Conservation (phyloP, 1,140 invertebrate species). For the Pararge aegeria region DNA sequence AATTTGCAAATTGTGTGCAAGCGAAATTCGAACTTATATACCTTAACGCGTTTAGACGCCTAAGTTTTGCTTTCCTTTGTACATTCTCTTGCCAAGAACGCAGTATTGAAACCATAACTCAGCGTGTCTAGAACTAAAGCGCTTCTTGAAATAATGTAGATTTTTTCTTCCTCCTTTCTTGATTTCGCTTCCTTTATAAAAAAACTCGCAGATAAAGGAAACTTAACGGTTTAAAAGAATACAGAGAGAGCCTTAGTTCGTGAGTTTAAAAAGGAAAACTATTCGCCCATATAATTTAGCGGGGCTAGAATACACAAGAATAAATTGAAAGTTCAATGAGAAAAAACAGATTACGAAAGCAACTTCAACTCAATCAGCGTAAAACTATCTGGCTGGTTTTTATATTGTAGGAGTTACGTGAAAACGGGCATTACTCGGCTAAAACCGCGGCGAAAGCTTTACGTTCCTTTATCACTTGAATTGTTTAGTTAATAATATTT, state of each 20-base stretch:
- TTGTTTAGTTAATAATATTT: too few relatives aligned
- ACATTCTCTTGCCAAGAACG: slow-evolving; percentile 16
- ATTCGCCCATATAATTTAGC: slow-evolving; percentile 30
- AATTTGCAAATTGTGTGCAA: slow-evolving; percentile 26
- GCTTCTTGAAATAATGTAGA: slow-evolving; percentile 30
- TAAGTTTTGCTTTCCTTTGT: slow-evolving; percentile 23
- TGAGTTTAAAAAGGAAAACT: slow-evolving; percentile 30
- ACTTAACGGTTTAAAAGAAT: slow-evolving; percentile 33
- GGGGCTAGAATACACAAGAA: slow-evolving; percentile 24
- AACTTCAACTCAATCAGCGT: slow-evolving; percentile 14
- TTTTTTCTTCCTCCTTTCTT: slow-evolving; percentile 19
- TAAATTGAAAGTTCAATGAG: slow-evolving; percentile 33
- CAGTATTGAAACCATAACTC: slow-evolving; percentile 25
- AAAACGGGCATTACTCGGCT: too few relatives aligned
- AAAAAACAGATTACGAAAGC: slow-evolving; percentile 29
- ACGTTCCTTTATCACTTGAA: too few relatives aligned
- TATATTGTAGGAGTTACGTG: not conserved
- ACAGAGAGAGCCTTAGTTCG: slow-evolving; percentile 23
- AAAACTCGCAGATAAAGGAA: slow-evolving; percentile 31
- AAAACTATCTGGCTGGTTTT: not conserved
- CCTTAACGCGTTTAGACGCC: slow-evolving; percentile 11
- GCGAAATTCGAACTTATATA: slow-evolving; percentile 22
- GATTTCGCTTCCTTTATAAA: slow-evolving; percentile 27
- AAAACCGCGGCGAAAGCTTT: too few relatives aligned
- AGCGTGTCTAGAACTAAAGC: slow-evolving; percentile 27